Evolutionary conservation across 1,140 invertebrate species (phyloP), one percentile per base, ranked within the genome.

Genomic region (Neuroterus valhalla): DNA sequence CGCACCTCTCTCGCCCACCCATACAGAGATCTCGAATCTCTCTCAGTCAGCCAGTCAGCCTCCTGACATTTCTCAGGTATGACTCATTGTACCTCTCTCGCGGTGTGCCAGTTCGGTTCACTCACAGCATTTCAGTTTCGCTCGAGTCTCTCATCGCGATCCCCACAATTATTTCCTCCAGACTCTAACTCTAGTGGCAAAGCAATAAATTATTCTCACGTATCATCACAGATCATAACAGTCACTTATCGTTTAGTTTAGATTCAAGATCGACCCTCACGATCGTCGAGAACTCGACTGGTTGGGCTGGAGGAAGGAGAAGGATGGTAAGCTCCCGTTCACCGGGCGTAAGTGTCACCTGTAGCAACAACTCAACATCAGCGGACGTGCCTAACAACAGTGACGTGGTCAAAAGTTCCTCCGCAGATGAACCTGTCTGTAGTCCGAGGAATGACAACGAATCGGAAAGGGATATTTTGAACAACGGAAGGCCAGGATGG

Each of bases 321-420:
- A 88, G 84, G 79, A 89, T 89, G 89, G 89, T 89, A 80, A 89
- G 87, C 84, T 88, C 87, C 76, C 84, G 83, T 66, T 82, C 84
- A 31, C 38, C 78, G 71, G 77, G 78, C 76, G 77, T 81, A 75
- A 80, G 79, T 55, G 76, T 62, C 55, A 62, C 55, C 55, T 62
- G 55, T 62, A 62, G n/a, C 31, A 62, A 62, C 23, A 62, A 62
- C 23, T 62, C 55, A n/a, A 62, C 46, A n/a, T 17, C 55, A 31
- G 14, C 23, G 4, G 55, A 62, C 55, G 55, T 62, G 31, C 12
- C 55, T 38, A 62, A 62, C 23, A 62, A 62, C 23, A 62, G n/a
- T 23, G 78, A 77, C 0, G 44, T 66, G 74, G 78, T 62, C 15
- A 62, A 62, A 10, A 55, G 11, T 62, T 31, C 55, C 52, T 23